These are phyloP conservation scores for Cochlearius cochlearius DNA, from an alignment of 2,113 vertebrate species.

Conservation along the genomic window DNA sequence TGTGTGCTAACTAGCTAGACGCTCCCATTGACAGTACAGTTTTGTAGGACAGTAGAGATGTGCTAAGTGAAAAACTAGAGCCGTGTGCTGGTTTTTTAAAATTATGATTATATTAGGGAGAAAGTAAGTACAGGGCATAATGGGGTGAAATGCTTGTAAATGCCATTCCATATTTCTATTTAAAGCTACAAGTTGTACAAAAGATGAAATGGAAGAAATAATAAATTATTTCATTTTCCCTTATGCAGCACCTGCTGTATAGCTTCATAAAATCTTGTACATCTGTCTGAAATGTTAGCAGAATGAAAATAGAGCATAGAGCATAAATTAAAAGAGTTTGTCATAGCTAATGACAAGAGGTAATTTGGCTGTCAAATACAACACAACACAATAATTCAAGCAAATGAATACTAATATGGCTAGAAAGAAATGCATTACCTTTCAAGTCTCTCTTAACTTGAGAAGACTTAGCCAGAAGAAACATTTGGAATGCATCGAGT, in stretches of 20 bases:
- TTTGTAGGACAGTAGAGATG: background rate
- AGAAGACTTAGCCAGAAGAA: background rate
- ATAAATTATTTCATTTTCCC: background rate
- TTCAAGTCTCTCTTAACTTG: background rate
- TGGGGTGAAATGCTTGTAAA: background rate
- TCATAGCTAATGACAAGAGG: background rate
- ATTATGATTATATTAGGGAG: background rate
- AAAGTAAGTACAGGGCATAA: background rate
- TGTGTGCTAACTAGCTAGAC: background rate
- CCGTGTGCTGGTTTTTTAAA: background rate
- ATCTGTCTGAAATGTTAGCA: background rate
- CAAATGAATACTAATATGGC: background rate
- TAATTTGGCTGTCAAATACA: conserved; percentile 10
- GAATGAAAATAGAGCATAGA: background rate
- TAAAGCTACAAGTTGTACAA: background rate
- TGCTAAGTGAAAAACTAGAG: background rate
- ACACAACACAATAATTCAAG: background rate
- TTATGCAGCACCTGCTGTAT: background rate
- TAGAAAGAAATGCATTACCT: background rate
- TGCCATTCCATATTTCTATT: background rate
- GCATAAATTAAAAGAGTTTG: conserved; percentile 8
- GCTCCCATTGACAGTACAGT: background rate
- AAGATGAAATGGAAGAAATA: background rate
- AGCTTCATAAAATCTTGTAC: background rate
- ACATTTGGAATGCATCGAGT: background rate